Percentiles rank a stretch among this genome's conserved stretches.
These are phyloP conservation scores for Hydrolagus affinis DNA, from an alignment of 2,113 vertebrate species.

Conservation along the genomic window DNA sequence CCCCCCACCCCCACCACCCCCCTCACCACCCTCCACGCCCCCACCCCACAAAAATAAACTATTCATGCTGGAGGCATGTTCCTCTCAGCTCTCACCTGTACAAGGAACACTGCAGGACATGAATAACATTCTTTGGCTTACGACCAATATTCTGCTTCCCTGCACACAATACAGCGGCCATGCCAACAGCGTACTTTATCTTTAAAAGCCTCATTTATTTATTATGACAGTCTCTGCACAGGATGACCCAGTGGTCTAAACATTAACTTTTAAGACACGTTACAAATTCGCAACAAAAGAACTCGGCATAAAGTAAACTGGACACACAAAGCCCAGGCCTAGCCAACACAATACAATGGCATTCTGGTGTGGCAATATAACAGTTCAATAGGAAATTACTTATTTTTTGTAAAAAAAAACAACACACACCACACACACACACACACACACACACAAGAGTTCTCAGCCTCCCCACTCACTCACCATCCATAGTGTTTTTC, in stretches of 20 bases:
- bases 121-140: constrained; percentile 1
- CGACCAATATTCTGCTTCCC: not conserved
- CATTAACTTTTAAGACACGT: constrained; percentile 27
- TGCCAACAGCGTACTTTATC: constrained; percentile 16
- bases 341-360: constrained; percentile 13
- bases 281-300: constrained; percentile 13
- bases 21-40: too few relatives aligned
- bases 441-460: not conserved
- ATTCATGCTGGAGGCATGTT: not conserved
- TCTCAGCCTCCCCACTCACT: too few relatives aligned
- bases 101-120: too few relatives aligned
- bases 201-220: constrained; percentile 29
- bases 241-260: constrained; percentile 26
- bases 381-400: not conserved
- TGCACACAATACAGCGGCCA: not conserved
- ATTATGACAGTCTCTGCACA: constrained; percentile 26
- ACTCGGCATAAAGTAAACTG: not conserved
- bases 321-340: not conserved
- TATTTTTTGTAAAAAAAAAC: not conserved
- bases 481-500: too few relatives aligned
- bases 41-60: too few relatives aligned
- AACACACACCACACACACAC: not conserved
- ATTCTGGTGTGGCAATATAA: not conserved
- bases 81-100: not conserved
- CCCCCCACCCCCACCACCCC: too few relatives aligned